A percentile compares a stretch with the other conserved stretches of the same genome.
phyloP scores from a whole-genome alignment of 2,113 vertebrate genomes.

The Eurystomus gularis region DNA sequence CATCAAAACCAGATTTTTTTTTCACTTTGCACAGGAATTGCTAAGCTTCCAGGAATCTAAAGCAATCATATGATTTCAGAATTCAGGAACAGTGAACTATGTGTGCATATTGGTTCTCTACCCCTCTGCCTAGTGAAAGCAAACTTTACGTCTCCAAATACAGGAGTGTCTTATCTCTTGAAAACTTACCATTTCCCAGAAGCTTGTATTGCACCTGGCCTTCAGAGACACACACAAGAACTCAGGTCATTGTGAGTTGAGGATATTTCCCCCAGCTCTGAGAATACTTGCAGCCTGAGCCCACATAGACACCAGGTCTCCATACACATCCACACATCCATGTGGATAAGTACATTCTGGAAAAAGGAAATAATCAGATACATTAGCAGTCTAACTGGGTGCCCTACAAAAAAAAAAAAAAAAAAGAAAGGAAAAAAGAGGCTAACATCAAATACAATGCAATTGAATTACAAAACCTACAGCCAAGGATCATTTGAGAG shows the following conservation, averaged over 20 bases:
- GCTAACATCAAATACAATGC: neutral
- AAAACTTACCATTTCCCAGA: neutral
- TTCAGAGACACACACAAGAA: neutral
- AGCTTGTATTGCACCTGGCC: neutral
- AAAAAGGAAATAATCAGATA: neutral
- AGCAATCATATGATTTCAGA: neutral
- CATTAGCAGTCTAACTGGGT: neutral
- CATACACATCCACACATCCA: neutral
- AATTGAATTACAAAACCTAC: neutral
- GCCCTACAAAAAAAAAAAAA: too few relatives aligned
- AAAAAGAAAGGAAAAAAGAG: neutral
- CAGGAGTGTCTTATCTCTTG: neutral
- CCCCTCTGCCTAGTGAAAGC: neutral
- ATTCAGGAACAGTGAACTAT: neutral
- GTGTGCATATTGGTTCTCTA: neutral
- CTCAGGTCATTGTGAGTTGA: neutral
- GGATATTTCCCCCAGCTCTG: neutral
- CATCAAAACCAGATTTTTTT: neutral
- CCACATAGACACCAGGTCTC: neutral
- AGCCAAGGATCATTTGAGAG: neutral
- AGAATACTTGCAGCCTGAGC: neutral
- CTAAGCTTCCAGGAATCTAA: neutral
- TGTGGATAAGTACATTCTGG: rapidly evolving
- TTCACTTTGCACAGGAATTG: neutral
- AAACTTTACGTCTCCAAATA: neutral